These are phyloP conservation scores for Agelaius tricolor DNA, from an alignment of 2,113 vertebrate genomes.

Conservation along the genomic window DNA sequence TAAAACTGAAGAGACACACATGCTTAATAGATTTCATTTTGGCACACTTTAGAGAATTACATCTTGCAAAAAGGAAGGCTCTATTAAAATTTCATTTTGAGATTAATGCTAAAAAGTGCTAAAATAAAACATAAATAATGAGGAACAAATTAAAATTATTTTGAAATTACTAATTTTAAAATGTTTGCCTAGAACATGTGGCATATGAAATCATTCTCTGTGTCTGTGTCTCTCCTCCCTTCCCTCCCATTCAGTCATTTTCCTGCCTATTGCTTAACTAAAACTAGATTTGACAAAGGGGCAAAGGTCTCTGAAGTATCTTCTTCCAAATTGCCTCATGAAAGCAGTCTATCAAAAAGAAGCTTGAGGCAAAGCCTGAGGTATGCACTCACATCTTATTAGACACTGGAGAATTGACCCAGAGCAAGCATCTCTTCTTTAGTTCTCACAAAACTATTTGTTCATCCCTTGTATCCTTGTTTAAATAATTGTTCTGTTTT, in stretches of 20 bases:
- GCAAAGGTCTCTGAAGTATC: neutral
- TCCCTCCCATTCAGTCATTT: neutral
- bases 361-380: neutral
- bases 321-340: neutral
- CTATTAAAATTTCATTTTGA: neutral
- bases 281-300: neutral
- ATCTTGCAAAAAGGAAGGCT: neutral
- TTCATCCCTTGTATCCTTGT: neutral
- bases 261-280: neutral
- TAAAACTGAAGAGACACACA: neutral
- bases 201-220: neutral
- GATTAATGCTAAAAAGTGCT: neutral
- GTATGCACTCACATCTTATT: neutral
- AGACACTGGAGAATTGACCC: neutral
- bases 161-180: neutral
- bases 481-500: slow-evolving; percentile 18
- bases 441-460: neutral
- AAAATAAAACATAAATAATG: neutral
- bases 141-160: neutral
- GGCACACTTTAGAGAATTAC: neutral
- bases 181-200: neutral
- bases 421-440: neutral
- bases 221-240: neutral
- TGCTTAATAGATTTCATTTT: neutral
- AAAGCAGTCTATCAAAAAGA: neutral